Conservation (phyloP, 2,797 vertebrate genomes). For the Pempheris klunzingeri region DNA sequence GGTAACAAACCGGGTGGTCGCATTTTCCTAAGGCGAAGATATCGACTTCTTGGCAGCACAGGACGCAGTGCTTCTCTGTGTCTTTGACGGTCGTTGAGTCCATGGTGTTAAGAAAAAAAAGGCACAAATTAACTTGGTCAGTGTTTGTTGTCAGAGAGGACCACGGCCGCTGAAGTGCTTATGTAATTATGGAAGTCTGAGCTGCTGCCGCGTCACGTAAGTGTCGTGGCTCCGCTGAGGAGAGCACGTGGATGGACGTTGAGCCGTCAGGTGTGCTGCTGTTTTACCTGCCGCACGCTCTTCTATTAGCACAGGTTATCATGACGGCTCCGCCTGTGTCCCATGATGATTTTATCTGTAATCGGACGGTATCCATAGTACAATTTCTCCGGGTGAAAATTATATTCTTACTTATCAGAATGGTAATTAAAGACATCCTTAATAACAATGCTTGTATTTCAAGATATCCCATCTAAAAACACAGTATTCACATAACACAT, state of each 20-base stretch:
- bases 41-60: constrained; percentile 96
- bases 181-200: constrained; percentile 70
- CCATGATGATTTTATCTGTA: background rate
- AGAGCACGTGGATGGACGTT: constrained; percentile 31
- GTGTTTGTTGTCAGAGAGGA: constrained; percentile 34
- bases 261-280: rapidly evolving
- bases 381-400: too few relatives aligned
- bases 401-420: too few relatives aligned
- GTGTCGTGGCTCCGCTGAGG: constrained; percentile 17
- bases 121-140: constrained; percentile 44
- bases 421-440: too few relatives aligned
- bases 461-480: too few relatives aligned
- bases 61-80: constrained; percentile 89
- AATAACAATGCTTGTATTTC: too few relatives aligned
- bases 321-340: constrained; percentile 58
- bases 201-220: constrained; percentile 52
- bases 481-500: too few relatives aligned
- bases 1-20: constrained; percentile 97
- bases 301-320: background rate
- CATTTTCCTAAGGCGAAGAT: constrained; percentile 96
- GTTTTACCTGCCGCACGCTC: background rate
- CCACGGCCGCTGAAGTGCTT: constrained; percentile 49
- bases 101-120: constrained; percentile 76
- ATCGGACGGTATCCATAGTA: too few relatives aligned
- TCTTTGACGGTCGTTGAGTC: constrained; percentile 80